Conservation (phyloP, 2,113 vertebrate genomes). For the Chrysemys picta region DNA sequence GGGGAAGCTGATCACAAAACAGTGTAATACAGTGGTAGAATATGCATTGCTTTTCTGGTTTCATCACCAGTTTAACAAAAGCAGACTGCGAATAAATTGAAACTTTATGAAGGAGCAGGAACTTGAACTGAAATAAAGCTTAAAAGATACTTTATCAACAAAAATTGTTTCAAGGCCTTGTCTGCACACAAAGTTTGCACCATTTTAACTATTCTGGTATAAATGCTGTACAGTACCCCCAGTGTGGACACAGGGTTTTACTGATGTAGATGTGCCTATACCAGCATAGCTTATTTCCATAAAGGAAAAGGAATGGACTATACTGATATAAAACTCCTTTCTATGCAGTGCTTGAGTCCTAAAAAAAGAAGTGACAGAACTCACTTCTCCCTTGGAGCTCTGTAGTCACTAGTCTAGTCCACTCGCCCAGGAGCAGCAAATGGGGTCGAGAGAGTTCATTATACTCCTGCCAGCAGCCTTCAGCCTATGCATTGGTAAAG, state of each 20-base stretch:
- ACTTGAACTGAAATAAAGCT: not conserved
- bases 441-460: not conserved
- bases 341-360: not conserved
- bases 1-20: not conserved
- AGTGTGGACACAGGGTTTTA: not conserved
- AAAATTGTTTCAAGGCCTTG: not conserved
- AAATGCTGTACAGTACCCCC: not conserved
- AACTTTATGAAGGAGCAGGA: not conserved
- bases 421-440: not conserved
- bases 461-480: not conserved
- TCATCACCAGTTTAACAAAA: not conserved
- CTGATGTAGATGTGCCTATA: not conserved
- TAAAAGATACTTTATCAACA: not conserved
- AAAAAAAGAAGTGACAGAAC: not conserved
- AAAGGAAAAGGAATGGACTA: not conserved
- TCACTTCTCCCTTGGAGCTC: not conserved
- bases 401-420: not conserved
- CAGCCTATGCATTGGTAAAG: not conserved
- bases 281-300: not conserved
- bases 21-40: not conserved
- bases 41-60: not conserved
- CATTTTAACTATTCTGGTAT: not conserved
- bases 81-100: not conserved
- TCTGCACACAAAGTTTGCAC: not conserved
- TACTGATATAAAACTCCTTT: not conserved